Base-by-base conservation (phyloP, 2,797 vertebrate genomes). In the Anguilla pacifica region DNA sequence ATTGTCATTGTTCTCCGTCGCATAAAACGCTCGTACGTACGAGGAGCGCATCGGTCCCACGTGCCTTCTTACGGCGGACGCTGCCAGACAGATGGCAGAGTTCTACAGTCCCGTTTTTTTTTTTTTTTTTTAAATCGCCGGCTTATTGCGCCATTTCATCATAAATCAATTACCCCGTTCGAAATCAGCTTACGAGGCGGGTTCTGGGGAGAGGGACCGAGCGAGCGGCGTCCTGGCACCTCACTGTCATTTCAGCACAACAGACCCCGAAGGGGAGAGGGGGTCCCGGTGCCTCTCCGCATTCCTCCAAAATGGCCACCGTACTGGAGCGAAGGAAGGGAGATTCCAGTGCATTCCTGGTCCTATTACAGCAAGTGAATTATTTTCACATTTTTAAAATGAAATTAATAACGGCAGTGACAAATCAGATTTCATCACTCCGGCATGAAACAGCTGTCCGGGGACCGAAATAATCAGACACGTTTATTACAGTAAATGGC, bases 121-220 rank as follows among this genome's bases (percentile, higher is more conserved):
- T 39, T 39, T 39, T 81, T 39, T 39, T 39, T 39, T 39, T 81
- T 84, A n/a, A 85, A 88, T 59, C 61, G 64, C 82, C 85, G 53
- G 17, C 84, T 85, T 84, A 84, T 86, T 79, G 82, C 72, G 13
- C 84, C n/a, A 28, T 39, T 10, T 79, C 70, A 86, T 55, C 25
- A 59, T 85, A 83, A 72, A 89, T 86, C 77, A 35, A 84, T 86
- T n/a, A 70, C 84, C 39, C 79, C 57, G 64, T 74, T 59, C 31
- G 61, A 5, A 81, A 46, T 81, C 77, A 51, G 39, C 77, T 81
- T 49, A 81, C 25, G 17, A 81, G 39, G 43, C 22, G 5, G 35
- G 43, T 49, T 81, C 43, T 81, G 39, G 49, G 49, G 46, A 49
- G 77, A 49, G 39, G 2, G 39, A 39, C 39, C n/a, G 77, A 51